A percentile compares a stretch with the other conserved stretches of the same genome.
Evolutionary conservation across 35 echinoderm and acorn worm genomes (phyloP).

Genomic region (Apostichopus californicus): DNA sequence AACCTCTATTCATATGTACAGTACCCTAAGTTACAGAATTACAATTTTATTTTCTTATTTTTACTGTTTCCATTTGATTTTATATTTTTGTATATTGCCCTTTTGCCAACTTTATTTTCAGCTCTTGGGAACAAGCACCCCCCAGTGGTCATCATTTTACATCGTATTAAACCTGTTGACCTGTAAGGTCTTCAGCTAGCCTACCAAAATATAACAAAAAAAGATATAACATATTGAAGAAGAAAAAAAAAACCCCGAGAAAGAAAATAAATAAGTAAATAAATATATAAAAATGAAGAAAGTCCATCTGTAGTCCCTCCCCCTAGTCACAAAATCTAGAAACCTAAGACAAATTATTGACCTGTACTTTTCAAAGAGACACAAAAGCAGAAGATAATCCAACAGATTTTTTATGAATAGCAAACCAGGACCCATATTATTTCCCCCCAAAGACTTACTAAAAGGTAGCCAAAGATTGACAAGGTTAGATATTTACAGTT

Average conservation of each 20-base stretch:
- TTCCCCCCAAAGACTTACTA: neutral
- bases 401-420: neutral
- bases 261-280: neutral
- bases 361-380: neutral
- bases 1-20: no score
- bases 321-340: neutral
- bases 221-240: neutral
- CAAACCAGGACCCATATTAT: neutral
- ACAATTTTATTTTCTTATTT: no score
- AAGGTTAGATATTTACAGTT: neutral
- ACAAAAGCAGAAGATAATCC: neutral
- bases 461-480: neutral
- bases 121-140: neutral
- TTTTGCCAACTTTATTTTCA: neutral
- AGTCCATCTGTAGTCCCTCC: neutral
- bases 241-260: neutral
- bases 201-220: no score
- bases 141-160: neutral
- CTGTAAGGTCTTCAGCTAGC: neutral
- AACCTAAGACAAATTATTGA: slow-evolving; percentile 1
- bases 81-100: neutral
- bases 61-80: neutral
- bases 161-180: neutral
- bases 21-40: no score
- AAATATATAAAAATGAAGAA: neutral